Conservation (phyloP, 2,797 vertebrate species). For the Alauda arvensis region DNA sequence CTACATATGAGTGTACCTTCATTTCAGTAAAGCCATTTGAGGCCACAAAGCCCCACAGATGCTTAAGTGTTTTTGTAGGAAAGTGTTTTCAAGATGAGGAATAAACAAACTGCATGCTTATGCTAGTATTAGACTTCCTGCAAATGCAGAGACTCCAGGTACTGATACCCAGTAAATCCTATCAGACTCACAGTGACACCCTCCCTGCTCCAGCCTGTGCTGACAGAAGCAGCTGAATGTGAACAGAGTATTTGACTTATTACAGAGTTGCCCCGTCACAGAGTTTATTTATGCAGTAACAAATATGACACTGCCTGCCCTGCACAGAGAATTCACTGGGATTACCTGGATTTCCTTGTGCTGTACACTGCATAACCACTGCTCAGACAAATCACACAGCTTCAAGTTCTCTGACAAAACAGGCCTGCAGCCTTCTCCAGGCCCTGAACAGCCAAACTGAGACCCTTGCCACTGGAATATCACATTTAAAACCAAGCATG, state of each 20-base stretch:
- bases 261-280: not conserved
- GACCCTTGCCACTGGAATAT: not conserved
- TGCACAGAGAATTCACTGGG: not conserved
- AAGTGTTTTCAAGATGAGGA: not conserved
- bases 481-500: not conserved
- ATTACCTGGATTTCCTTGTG: not conserved
- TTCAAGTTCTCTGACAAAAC: not conserved
- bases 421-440: not conserved
- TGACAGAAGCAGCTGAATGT: not conserved
- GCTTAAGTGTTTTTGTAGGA: not conserved
- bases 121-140: not conserved
- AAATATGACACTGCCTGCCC: not conserved
- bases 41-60: not conserved
- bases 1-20: not conserved
- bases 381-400: not conserved
- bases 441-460: not conserved
- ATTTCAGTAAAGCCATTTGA: accelerated
- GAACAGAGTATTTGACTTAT: not conserved
- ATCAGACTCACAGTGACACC: not conserved
- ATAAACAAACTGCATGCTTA: not conserved
- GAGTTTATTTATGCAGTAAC: not conserved
- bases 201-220: not conserved
- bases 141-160: not conserved
- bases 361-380: not conserved
- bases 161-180: not conserved